Percentiles rank a stretch among this genome's conserved stretches.
These are phyloP conservation scores for Ecliptopera silaceata DNA, from an alignment of 2,888 invertebrate genomes.

Conservation along the genomic window DNA sequence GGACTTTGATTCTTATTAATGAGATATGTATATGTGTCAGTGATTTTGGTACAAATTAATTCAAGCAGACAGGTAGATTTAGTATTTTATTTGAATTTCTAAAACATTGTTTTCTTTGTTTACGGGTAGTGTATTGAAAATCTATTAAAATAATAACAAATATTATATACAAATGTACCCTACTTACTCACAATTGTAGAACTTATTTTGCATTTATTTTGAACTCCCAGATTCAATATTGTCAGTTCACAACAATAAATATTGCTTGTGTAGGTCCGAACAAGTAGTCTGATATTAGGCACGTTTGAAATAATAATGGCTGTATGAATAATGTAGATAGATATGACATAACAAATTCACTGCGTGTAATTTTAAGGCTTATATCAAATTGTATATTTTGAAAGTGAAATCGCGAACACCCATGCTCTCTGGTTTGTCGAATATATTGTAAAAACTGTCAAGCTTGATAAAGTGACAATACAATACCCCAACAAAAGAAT, in stretches of 20 bases:
- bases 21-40: too few relatives aligned
- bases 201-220: slow-evolving; percentile 38
- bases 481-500: slow-evolving; percentile 13
- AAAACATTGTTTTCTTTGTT: background rate
- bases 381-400: slow-evolving; percentile 46
- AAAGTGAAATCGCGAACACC: slow-evolving; percentile 26
- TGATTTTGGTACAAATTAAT: too few relatives aligned
- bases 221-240: slow-evolving; percentile 22
- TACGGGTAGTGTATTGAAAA: slow-evolving; percentile 57
- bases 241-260: slow-evolving; percentile 3
- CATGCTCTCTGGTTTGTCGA: slow-evolving; percentile 18
- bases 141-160: slow-evolving; percentile 19
- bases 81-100: slow-evolving; percentile 21
- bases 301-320: slow-evolving; percentile 32
- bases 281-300: slow-evolving; percentile 26
- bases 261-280: slow-evolving; percentile 29
- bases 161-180: background rate
- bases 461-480: slow-evolving; percentile 21
- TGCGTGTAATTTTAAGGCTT: slow-evolving; percentile 41
- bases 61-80: too few relatives aligned
- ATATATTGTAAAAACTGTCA: slow-evolving; percentile 12
- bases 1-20: too few relatives aligned
- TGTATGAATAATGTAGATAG: slow-evolving; percentile 49
- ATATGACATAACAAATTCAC: slow-evolving; percentile 54
- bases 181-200: slow-evolving; percentile 17